A percentile compares a stretch with the other conserved stretches of the same genome.
phyloP scores from a whole-genome alignment of 2,888 invertebrate genomes.

The Vesta saturnalis region DNA sequence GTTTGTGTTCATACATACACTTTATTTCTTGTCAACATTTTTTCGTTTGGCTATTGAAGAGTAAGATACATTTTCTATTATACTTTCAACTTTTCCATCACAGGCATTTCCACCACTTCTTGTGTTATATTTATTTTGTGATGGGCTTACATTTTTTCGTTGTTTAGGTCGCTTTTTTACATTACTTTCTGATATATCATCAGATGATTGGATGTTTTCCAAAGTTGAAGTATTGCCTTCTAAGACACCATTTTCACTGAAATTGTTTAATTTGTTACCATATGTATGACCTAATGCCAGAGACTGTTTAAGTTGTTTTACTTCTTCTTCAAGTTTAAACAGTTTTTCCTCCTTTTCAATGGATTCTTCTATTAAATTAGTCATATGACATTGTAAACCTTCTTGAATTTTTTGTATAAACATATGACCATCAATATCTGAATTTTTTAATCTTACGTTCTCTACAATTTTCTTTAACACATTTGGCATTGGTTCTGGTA shows the following conservation, averaged over 20 bases:
- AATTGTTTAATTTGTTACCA: slow-evolving; percentile 7
- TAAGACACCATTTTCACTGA: neutral
- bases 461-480: slow-evolving; percentile 52
- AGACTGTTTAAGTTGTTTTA: slow-evolving; percentile 41
- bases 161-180: slow-evolving; percentile 2
- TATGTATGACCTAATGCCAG: neutral
- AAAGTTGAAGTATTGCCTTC: neutral
- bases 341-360: slow-evolving; percentile 54
- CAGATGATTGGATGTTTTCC: neutral
- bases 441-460: slow-evolving; percentile 46
- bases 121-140: neutral
- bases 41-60: neutral
- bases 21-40: neutral
- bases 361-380: slow-evolving; percentile 52
- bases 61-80: slow-evolving; percentile 14
- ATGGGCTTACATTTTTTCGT: slow-evolving; percentile 10
- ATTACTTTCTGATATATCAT: neutral
- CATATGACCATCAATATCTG: slow-evolving; percentile 48
- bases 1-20: neutral
- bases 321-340: slow-evolving; percentile 59
- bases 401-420: slow-evolving; percentile 55
- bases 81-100: slow-evolving; percentile 12
- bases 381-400: slow-evolving; percentile 55
- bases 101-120: neutral
- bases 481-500: slow-evolving; percentile 51